Base-by-base conservation (phyloP, 2,888 invertebrate species). In the Balanococcus diminutus region DNA sequence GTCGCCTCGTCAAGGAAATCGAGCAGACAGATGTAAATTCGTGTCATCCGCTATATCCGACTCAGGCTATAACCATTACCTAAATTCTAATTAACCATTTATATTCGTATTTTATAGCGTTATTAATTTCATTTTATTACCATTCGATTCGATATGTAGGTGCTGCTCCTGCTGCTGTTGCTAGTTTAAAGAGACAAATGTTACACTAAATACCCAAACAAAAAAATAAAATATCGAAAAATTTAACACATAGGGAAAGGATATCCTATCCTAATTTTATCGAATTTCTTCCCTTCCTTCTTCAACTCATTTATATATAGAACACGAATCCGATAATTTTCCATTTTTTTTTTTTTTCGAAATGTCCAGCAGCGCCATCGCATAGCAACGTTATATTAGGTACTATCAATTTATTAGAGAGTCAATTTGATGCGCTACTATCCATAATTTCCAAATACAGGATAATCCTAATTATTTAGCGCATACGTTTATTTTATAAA, bases 371-470 rank as follows among this genome's bases (percentile, higher is more conserved):
- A 32, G 31, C n/a, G 32, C 31, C 75, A 75, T 75, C 9, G 51
- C 5, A 19, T 19, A 19, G 9, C 3, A 19, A 51, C 8, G 8
- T 8, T 36, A 36, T 36, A 36, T 8, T 8, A 36, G 5, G 19
- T 51, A 51, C 51, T 42, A 51, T 75, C 32, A 32, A 32, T 75
- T 75, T 75, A 32, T 32, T 75, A 11, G n/a, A 25, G 28, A 75
- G 72, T 84, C 84, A 84, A 84, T 84, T 84, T 84, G 84, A 84
- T 84, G 72, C 84, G 84, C 84, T 42, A 83, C 56, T 84, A 42
- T 84, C 31, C 28, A 39, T 75, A 84, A 46, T 84, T 84, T 84
- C 42, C 46, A 11, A 75, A 84, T 75, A 84, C 84, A 84, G 84
- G 84, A 84, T 84, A 84, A 84, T 84, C 84, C 75, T 42, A 84